Evolutionary conservation across 2,113 vertebrate species (phyloP).

Genomic region (Eretmodus cyanostictus): DNA sequence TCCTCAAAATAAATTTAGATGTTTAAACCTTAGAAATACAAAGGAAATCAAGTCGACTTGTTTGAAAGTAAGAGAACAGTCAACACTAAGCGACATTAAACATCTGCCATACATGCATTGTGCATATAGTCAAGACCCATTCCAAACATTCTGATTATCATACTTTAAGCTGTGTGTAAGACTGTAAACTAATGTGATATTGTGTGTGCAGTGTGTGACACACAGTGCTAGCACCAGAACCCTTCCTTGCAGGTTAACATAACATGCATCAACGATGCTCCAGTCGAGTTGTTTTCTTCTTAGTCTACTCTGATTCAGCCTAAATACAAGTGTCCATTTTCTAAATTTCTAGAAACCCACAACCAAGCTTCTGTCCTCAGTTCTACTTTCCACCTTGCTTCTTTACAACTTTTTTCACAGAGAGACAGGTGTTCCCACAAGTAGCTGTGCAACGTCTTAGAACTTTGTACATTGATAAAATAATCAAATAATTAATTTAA

Average conservation of each 20-base stretch:
- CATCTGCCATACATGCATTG: neutral
- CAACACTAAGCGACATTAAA: neutral
- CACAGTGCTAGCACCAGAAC: neutral
- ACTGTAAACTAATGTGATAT: neutral
- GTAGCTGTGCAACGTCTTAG: neutral
- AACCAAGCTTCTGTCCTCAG: neutral
- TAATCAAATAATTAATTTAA: neutral
- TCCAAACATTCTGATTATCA: neutral
- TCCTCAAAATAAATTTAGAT: neutral
- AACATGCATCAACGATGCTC: neutral
- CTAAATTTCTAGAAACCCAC: neutral
- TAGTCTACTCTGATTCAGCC: accelerated
- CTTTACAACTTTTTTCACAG: neutral
- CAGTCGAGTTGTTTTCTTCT: neutral
- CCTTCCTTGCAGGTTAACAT: neutral
- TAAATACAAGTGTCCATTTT: neutral
- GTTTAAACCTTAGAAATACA: accelerated
- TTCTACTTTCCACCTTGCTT: neutral
- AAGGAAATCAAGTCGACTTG: neutral
- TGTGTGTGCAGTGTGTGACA: neutral
- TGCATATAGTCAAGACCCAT: accelerated
- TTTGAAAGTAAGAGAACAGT: neutral
- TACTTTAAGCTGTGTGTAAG: neutral
- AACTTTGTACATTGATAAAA: accelerated
- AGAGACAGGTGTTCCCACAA: neutral